Base-by-base conservation (phyloP, 2,888 invertebrate genomes). In the Lasioglossum marginatum region DNA sequence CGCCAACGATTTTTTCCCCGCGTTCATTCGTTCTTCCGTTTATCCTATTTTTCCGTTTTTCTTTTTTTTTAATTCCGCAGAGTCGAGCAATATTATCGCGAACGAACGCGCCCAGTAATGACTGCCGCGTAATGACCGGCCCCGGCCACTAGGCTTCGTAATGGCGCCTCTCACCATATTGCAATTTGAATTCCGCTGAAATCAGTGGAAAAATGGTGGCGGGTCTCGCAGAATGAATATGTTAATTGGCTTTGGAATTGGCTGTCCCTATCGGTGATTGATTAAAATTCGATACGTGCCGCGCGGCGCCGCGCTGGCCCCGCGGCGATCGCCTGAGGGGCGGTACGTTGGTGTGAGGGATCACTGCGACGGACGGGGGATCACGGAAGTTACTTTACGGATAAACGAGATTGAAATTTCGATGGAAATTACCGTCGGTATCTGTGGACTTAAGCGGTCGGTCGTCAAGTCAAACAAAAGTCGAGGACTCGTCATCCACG, bases 271-370 rank as follows among this genome's bases (percentile, higher is more conserved):
- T 90, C 91, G 93, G 93, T 94, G 94, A 94, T 94, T 94, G 94
- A 94, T 94, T 94, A 94, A 94, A 94, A 94, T 93, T 94, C 94
- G 94, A 94, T 94, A 94, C 93, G 92, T 92, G 90, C 83, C 73
- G 87, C 72, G 75, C 68, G 23, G 66, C 81, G 23, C 63, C 14
- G 31, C 16, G 31, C 63, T 63, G 6, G 16, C 63, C 40, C 86
- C 82, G 85, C 87, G 86, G 88, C 85, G 87, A 88, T 78, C 83
- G 84, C 85, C 78, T 57, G 83, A 77, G 85, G 85, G 83, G 77
- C 79, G 70, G 83, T 52, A 75, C 48, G 31, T 14, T 37, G 73
- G 73, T 12, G 78, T 27, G 84, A 80, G 87, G 83, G 85, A 83
- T 74, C 74, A 77, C 87, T 87, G 88, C 77, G 76, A 84, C 87